Percentiles rank a stretch among this genome's conserved stretches.
Evolutionary conservation across 1,140 invertebrate genomes (phyloP).

Genomic region (Drosophila yakuba): DNA sequence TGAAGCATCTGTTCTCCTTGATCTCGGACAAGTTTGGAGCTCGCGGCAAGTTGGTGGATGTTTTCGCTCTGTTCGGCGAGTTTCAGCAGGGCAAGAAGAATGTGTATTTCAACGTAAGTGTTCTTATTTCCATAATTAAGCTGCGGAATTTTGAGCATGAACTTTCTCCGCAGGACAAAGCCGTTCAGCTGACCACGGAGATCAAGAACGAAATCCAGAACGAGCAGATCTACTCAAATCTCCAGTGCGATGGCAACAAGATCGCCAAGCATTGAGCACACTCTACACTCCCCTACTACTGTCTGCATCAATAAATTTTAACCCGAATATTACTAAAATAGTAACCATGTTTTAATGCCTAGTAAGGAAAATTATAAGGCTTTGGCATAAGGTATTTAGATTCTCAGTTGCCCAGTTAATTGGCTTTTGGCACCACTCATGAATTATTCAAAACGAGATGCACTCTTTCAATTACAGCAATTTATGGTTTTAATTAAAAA

Average conservation of each 20-base stretch:
- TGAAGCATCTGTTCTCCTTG: slow-evolving; percentile 74
- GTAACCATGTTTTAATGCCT: background rate
- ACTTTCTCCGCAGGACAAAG: slow-evolving; percentile 60
- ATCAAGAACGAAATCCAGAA: slow-evolving; percentile 52
- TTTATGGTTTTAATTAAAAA: slow-evolving; percentile 47
- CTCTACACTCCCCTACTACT: background rate
- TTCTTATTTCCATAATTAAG: fast-evolving
- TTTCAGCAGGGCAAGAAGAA: slow-evolving; percentile 65
- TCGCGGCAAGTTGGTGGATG: slow-evolving; percentile 70
- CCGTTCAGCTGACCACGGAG: slow-evolving; percentile 59
- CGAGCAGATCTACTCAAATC: slow-evolving; percentile 67
- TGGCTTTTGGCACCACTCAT: too few species aligned
- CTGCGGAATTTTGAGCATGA: background rate
- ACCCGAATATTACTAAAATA: background rate
- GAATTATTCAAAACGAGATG: background rate
- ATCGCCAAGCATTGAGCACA: slow-evolving; percentile 52
- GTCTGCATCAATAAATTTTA: slow-evolving; percentile 29
- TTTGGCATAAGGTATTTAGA: too few species aligned
- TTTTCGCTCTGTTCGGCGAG: slow-evolving; percentile 73
- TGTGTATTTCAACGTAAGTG: slow-evolving; percentile 77
- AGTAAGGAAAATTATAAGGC: too few species aligned
- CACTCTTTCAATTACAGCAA: slow-evolving; percentile 23
- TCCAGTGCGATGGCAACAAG: slow-evolving; percentile 67
- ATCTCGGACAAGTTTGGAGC: slow-evolving; percentile 78
- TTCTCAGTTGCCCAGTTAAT: too few species aligned